Base-by-base conservation (phyloP, 2,888 invertebrate species). In the Pelosia muscerda region DNA sequence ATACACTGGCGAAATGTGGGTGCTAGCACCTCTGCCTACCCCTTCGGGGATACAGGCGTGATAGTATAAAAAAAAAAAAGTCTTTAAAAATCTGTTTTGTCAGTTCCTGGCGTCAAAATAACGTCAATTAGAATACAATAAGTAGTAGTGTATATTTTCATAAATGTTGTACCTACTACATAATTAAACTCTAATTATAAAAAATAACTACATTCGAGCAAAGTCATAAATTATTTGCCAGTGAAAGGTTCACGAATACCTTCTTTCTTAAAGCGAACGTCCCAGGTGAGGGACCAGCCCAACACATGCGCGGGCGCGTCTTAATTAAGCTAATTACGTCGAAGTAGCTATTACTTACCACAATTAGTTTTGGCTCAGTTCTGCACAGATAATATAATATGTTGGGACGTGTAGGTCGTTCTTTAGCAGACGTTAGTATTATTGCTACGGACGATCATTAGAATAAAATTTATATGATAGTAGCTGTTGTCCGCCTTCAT, bases 261-360 rank as follows among this genome's bases (percentile, higher is more conserved):
- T 13, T 53, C 22, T 22, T 15, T 2, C 19, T 11, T 25, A 25
- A 2, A 62, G 15, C 4, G 8, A 23, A 61, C 31, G 31, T 58
- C 5, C 5, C 19, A 63, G 42, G 67, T 59, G 22, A 59, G 63
- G n/a, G 55, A 38, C 31, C 55, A 60, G 38, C 63, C 58, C 59
- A 53, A n/a, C 22, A 54, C 69, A 63, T 73, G 78, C 69, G 79
- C 78, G 56, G 66, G 75, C 78, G 78, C 78, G 75, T 84, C 84
- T 85, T 82, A 79, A 85, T 86, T 79, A 83, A 76, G 73, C 62
- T 81, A 83, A 84, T 83, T 83, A 81, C 66, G 61, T 31, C n/a
- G n/a, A n/a, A 23, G 59, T 60, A 60, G 68, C 59, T 55, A 65
- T 25, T 62, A 66, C 69, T 72, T 60, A 63, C 63, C 63, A 72